These are phyloP conservation scores for Strix aluco DNA, from an alignment of 2,113 vertebrate species.

Conservation along the genomic window DNA sequence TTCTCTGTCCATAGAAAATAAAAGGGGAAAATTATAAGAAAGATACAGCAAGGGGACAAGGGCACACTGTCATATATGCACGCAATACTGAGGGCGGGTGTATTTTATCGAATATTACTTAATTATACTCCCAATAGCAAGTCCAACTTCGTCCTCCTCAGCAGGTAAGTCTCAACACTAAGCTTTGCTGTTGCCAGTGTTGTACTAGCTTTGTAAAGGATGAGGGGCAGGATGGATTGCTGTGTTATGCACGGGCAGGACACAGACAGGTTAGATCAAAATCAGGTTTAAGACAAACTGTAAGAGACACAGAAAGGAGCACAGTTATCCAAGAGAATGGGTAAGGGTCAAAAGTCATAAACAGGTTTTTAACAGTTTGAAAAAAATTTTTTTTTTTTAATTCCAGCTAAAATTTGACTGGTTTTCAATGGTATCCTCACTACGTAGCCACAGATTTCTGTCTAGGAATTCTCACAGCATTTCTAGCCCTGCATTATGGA, in stretches of 20 bases:
- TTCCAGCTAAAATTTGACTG: not conserved
- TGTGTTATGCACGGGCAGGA: not conserved
- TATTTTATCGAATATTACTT: not conserved
- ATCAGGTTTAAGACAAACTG: not conserved
- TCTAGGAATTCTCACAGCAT: not conserved
- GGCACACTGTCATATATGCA: not conserved
- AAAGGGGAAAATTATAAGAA: not conserved
- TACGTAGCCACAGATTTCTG: not conserved
- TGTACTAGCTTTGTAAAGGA: not conserved
- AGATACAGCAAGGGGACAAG: not conserved
- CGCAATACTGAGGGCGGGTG: fast-evolving
- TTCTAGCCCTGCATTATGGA: not conserved
- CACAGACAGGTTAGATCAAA: not conserved
- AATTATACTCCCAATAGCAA: not conserved
- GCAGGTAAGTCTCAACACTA: not conserved
- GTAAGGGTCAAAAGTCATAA: not conserved
- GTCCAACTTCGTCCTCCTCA: not conserved
- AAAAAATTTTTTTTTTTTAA: not conserved
- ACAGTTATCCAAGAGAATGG: not conserved
- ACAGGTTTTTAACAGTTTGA: not conserved
- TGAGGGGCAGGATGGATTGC: not conserved
- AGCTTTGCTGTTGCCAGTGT: not conserved
- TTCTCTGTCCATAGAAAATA: not conserved
- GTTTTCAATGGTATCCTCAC: not conserved
- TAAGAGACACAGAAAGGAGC: not conserved